Base-by-base conservation (phyloP, 2,113 vertebrate genomes). In the Xiphophorus couchianus region DNA sequence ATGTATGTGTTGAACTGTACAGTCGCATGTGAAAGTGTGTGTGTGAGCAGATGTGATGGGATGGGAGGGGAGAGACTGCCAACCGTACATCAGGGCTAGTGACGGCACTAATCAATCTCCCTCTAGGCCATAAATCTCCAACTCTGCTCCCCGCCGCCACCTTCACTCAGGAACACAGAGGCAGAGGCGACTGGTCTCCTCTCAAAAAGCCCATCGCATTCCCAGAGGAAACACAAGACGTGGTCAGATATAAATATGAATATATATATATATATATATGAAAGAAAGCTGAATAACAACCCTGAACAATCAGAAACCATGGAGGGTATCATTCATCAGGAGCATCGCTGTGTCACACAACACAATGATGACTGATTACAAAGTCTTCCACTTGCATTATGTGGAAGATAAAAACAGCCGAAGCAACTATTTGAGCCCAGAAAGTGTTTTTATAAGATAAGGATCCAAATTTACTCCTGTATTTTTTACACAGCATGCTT, bases 81-180 rank as follows among this genome's bases (percentile, higher is more conserved):
- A 94, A 87, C 88, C 83, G 86, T 92, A 94, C 91, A 95, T 94
- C 93, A 94, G 91, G 92, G 89, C 91, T 86, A 74, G 89, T 95
- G 94, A 94, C 88, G 91, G 92, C 90, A 82, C 87, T 93, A 94
- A 94, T 95, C 94, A 94, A 94, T 95, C 93, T 94, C 91, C 89
- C 93, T 89, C 88, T 82, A 89, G 91, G 89, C 91, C 89, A 94
- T 94, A 93, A 94, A 94, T 95, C 93, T 93, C 87, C 66, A 82
- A 79, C 79, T 86, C 87, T 74, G 83, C 87, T 80, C 80, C 81
- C 78, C 87, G 85, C n/a, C 35, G 77, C 91, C 86, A 91, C 86
- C 86, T 90, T 89, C 87, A 86, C 82, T 90, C 82, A 78, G 80
- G 77, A 89, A 83, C 81, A 89, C 64, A 72, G 87, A 85, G 71